A percentile compares a stretch with the other conserved stretches of the same genome.
phyloP scores from a whole-genome alignment of 2,797 vertebrate species.

The Pterois miles region DNA sequence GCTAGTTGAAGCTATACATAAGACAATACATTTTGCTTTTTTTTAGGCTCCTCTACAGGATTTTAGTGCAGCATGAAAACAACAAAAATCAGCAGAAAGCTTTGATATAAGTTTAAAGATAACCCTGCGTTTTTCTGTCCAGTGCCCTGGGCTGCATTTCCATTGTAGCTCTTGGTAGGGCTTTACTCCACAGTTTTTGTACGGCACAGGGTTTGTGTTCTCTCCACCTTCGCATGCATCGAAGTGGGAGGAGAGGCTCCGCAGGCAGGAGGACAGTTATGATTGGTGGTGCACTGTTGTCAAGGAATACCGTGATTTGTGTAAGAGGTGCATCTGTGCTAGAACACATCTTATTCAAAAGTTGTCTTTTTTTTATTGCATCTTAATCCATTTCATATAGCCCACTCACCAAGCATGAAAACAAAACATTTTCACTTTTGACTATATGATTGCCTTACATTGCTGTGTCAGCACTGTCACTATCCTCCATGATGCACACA shows the following conservation, averaged over 20 bases:
- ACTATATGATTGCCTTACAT: not conserved
- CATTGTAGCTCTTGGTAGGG: not conserved
- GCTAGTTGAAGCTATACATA: not conserved
- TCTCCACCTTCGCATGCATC: constrained; percentile 18
- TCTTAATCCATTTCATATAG: not conserved
- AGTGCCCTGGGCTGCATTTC: not conserved
- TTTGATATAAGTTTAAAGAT: not conserved
- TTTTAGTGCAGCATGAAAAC: not conserved
- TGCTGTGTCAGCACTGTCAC: not conserved
- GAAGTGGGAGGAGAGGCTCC: constrained; percentile 24
- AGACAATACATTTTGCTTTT: not conserved
- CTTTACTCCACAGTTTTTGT: not conserved
- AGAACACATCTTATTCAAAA: not conserved
- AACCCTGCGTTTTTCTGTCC: not conserved
- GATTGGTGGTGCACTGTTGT: constrained; percentile 14
- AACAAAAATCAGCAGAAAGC: not conserved
- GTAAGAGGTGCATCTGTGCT: not conserved
- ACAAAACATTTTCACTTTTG: no score
- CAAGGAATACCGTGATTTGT: not conserved
- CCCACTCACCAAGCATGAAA: not conserved
- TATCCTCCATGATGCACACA: not conserved
- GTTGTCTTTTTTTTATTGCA: not conserved
- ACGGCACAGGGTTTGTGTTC: not conserved
- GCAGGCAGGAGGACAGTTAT: constrained; percentile 27
- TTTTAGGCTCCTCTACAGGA: not conserved